phyloP scores from a whole-genome alignment of 2,113 vertebrate genomes.

The Lichenostomus cassidix region DNA sequence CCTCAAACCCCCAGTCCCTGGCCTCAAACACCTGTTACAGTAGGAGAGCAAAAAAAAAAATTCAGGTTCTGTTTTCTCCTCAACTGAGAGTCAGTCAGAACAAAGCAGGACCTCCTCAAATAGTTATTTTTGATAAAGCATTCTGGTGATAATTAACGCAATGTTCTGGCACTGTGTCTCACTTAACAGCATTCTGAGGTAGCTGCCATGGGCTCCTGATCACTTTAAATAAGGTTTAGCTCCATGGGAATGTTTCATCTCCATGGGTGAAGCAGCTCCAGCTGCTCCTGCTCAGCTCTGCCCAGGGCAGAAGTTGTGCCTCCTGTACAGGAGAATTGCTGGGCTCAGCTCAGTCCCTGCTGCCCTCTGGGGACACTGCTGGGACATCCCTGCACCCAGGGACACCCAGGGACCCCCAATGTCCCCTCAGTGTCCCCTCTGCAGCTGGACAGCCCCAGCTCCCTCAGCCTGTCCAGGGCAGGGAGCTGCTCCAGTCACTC shows the following conservation, averaged over 20 bases:
- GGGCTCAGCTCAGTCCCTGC: too few species aligned
- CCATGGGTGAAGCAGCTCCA: too few species aligned
- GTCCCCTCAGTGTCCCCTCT: too few species aligned
- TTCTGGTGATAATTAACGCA: too few species aligned
- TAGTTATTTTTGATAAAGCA: not conserved
- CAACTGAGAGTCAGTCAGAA: not conserved
- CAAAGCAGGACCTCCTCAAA: not conserved
- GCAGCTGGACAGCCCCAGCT: not conserved
- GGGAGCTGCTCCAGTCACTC: not conserved
- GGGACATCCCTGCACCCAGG: too few species aligned
- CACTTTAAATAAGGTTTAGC: not conserved
- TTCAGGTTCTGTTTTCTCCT: not conserved
- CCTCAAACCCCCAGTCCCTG: rapidly evolving
- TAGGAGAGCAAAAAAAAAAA: not conserved
- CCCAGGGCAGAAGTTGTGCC: too few species aligned
- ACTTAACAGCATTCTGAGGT: not conserved
- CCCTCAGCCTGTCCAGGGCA: not conserved
- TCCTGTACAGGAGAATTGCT: too few species aligned
- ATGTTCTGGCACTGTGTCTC: not conserved
- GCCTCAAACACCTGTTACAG: not conserved
- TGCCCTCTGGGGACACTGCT: too few species aligned
- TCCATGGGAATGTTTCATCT: not conserved
- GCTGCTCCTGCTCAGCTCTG: too few species aligned
- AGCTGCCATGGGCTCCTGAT: not conserved
- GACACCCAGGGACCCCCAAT: too few species aligned